Evolutionary conservation across 2,797 vertebrate species (phyloP), one percentile per base, ranked within the genome.

Genomic region (Cygnus olor): DNA sequence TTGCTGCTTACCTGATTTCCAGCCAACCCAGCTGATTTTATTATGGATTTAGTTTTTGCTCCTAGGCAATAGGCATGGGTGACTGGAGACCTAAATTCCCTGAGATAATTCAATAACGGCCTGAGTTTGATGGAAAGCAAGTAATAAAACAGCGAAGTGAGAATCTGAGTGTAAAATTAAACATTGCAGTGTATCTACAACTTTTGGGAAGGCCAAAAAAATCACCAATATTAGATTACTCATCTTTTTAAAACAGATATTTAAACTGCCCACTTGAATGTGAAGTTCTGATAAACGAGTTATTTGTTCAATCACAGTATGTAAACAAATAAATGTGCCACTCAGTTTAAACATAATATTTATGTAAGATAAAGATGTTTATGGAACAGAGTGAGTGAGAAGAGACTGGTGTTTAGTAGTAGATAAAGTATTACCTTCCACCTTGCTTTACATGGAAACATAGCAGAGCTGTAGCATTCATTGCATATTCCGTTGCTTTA

Each of bases 291-390:
- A 49, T 63, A 80, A 68, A 85, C 78, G 30, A 77, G 11, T 79
- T 91, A 40, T 65, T 88, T 69, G 51, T 47, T 80, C 16, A 95
- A 89, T 80, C 69, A 80, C 45, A 86, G 7, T 24, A 70, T 14
- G 3, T 53, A 44, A 89, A 73, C 47, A 97, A 89, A 42, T 71
- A 69, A 79, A 94, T 57, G 4, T n/a, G 4, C 15, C 44, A 65
- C 40, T 45, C 44, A 36, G 16, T 89, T 96, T 79, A 60, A 89
- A 9, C 10, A 90, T 89, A 84, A 70, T 47, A 47, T 79, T 93
- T 89, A 69, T 85, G 32, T 90, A 82, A 95, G 36, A 87, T 80
- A 87, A 53, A 53, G 17, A 44, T 84, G 5, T 40, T 96, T 91
- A 70, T 79, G 74, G 64, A 96, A 88, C 64, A 34, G 3, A 60